Evolutionary conservation across 1,140 invertebrate species (phyloP).

Genomic region (Drosophila cardini): DNA sequence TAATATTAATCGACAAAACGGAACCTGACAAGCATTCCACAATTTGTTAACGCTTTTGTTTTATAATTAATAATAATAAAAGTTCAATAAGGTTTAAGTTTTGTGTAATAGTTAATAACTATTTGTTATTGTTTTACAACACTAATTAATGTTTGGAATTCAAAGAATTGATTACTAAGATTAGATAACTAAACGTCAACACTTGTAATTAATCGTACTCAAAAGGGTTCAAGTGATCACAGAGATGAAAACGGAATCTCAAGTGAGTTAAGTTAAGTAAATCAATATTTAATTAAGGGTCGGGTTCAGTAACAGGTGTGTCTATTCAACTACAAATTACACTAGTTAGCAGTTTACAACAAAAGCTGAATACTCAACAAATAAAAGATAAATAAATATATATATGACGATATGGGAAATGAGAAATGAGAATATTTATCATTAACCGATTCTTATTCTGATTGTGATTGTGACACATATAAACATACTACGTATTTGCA

Average conservation of each 20-base stretch:
- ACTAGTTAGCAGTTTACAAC: conserved; percentile 26
- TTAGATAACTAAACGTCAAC: not conserved
- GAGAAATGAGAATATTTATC: conserved; percentile 4
- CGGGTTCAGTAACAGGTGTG: conserved; percentile 2
- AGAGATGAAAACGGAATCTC: conserved; percentile 8
- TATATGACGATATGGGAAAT: conserved; percentile 2
- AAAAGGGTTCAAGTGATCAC: conserved; percentile 6
- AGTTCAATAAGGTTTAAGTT: not conserved
- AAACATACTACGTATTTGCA: not conserved
- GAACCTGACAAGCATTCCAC: not conserved
- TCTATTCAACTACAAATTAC: conserved; percentile 25
- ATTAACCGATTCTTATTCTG: too few relatives aligned
- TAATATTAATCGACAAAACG: not conserved
- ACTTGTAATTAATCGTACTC: conserved; percentile 4
- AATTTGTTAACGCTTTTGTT: not conserved
- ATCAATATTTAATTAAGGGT: conserved; percentile 17
- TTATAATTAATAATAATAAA: not conserved
- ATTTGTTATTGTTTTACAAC: too few relatives aligned
- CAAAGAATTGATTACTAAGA: too few relatives aligned
- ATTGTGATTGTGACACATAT: conserved; percentile 4
- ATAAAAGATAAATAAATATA: too few relatives aligned
- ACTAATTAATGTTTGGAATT: not conserved
- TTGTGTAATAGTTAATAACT: not conserved
- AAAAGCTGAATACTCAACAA: conserved; percentile 7
- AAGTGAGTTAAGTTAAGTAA: not conserved